Percentiles rank a stretch among this genome's conserved stretches.
These are phyloP conservation scores for Torymus texanus DNA, from an alignment of 2,888 invertebrate species.

Conservation along the genomic window DNA sequence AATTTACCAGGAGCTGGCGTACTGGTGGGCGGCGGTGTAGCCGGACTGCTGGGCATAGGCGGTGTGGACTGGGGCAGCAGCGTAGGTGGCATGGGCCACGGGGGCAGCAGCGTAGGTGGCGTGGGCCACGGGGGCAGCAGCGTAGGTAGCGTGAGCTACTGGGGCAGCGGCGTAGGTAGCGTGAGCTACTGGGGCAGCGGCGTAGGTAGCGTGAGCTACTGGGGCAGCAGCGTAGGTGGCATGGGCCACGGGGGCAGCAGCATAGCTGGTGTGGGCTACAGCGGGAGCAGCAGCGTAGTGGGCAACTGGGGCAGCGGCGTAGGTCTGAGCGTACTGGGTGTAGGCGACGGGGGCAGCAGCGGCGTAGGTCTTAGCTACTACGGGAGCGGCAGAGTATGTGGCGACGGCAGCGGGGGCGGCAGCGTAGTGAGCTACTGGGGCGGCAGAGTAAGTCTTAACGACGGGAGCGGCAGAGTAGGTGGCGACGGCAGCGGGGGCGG, in stretches of 20 bases:
- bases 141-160: neutral
- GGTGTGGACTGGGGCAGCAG: slow-evolving; percentile 24
- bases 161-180: slow-evolving; percentile 51
- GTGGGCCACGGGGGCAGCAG: slow-evolving; percentile 72
- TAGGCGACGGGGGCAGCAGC: slow-evolving; percentile 75
- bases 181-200: slow-evolving; percentile 55
- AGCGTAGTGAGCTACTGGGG: slow-evolving; percentile 58
- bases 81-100: slow-evolving; percentile 40
- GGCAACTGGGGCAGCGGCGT: slow-evolving; percentile 43
- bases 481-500: slow-evolving; percentile 21
- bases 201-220: slow-evolving; percentile 25
- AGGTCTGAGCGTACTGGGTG: slow-evolving; percentile 55
- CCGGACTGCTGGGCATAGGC: neutral
- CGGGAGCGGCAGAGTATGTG: slow-evolving; percentile 51
- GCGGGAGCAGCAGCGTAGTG: slow-evolving; percentile 73
- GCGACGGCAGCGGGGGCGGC: slow-evolving; percentile 58
- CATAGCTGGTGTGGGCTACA: slow-evolving; percentile 63
- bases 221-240: slow-evolving; percentile 60
- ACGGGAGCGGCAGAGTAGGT: neutral
- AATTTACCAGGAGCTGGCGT: slow-evolving; percentile 16
- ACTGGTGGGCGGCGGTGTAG: slow-evolving; percentile 29
- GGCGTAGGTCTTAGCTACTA: slow-evolving; percentile 6
- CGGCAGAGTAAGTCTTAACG: slow-evolving; percentile 58
- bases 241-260: slow-evolving; percentile 22
- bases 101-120: slow-evolving; percentile 57